These are phyloP conservation scores for Acinonyx jubatus DNA, from an alignment of 2,113 vertebrate species.

Conservation along the genomic window DNA sequence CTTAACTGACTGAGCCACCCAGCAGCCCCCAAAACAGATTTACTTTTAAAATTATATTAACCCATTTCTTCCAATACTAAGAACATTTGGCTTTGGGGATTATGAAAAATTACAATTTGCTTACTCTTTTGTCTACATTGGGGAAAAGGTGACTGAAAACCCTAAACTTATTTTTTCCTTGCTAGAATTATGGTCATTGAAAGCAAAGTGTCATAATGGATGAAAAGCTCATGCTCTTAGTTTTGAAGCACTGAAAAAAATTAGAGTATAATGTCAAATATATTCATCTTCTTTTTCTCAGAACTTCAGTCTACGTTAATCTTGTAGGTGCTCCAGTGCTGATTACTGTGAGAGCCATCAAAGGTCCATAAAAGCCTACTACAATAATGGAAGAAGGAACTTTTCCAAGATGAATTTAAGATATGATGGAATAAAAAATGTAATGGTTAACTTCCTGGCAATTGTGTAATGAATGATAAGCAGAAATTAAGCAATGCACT, in stretches of 20 bases:
- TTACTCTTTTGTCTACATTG: neutral
- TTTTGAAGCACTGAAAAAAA: neutral
- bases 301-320: neutral
- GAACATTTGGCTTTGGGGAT: neutral
- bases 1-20: too few relatives aligned
- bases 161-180: neutral
- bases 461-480: constrained; percentile 54
- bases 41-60: neutral
- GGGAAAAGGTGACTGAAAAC: neutral
- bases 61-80: neutral
- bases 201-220: neutral
- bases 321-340: neutral
- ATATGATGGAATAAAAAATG: constrained; percentile 60
- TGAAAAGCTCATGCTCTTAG: neutral
- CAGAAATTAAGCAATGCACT: constrained; percentile 60
- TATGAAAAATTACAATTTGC: neutral
- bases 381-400: constrained; percentile 53
- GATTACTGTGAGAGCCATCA: constrained; percentile 36
- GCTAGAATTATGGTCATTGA: neutral
- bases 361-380: constrained; percentile 48
- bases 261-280: neutral
- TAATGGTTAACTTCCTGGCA: constrained; percentile 62
- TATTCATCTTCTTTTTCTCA: neutral
- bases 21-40: neutral
- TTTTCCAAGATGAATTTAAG: constrained; percentile 65